Base-by-base conservation (phyloP, 2,113 vertebrate species). In the Petroica traversi region DNA sequence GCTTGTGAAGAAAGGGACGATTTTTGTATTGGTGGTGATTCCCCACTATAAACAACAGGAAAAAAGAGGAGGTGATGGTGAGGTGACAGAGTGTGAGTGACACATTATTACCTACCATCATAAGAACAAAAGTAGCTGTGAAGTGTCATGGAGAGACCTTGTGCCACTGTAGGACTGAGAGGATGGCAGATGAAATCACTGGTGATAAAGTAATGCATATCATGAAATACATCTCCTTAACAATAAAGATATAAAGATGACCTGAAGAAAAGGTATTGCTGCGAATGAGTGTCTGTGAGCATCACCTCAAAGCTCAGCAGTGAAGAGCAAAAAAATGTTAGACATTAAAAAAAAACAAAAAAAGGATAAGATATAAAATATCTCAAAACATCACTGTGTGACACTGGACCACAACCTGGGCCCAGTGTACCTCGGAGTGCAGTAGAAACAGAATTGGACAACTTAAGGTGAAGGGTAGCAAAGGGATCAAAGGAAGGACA, bases 401-500 rank as follows among this genome's bases (percentile, higher is more conserved):
- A 66, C 38, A 34, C 31, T 7, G 51, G 18, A 73, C 6, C 4
- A 8, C 25, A 79, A 36, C 19, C 55, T 51, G 49, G 31, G 13
- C 25, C 49, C 26, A 8, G 8, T 31, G 68, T 9, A 16, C 25
- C 59, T 51, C 0, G 0, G 43, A 20, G 29, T 12, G 2, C 2
- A 24, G 18, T 0, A 75, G 55, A 67, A 88, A 72, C 4, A 75
- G 23, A 86, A 77, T 11, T 31, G 59, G 20, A 22, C 6, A 54
- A 40, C 15, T 22, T 31, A 34, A 83, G 17, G 15, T 46, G 34
- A 81, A 36, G 31, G 7, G 10, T 19, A 40, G 38, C 45, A 58
- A 72, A 76, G 45, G 20, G 45, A 73, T 45, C 63, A 91, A 55
- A 88, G 33, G 25, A 41, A 41, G 15, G 66, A 38, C 25, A 73